These are phyloP conservation scores for Sinopyrophorus schimmeli DNA, from an alignment of 2,888 invertebrate species.

Conservation along the genomic window DNA sequence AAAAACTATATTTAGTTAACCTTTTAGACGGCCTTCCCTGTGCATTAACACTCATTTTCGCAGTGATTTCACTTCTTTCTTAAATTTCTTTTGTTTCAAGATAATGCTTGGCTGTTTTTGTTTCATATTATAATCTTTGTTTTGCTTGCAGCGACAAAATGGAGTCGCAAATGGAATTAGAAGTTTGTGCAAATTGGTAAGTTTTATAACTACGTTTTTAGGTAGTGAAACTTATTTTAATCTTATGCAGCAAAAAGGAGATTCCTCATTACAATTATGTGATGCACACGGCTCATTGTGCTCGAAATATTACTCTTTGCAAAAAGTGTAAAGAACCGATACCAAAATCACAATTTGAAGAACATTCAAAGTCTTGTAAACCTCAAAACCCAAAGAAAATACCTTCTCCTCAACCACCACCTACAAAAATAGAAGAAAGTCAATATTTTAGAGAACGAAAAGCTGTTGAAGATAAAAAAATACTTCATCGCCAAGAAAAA, in stretches of 20 bases:
- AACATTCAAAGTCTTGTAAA: constrained; percentile 58
- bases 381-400: constrained; percentile 55
- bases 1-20: constrained; percentile 29
- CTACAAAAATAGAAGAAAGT: constrained; percentile 43
- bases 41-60: constrained; percentile 22
- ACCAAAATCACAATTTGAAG: constrained; percentile 61
- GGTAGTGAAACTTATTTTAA: constrained; percentile 5
- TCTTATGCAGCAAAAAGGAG: constrained; percentile 64
- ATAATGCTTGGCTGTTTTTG: neutral
- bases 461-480: constrained; percentile 45
- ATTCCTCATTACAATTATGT: constrained; percentile 69
- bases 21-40: constrained; percentile 29
- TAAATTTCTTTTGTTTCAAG: constrained; percentile 11
- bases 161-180: constrained; percentile 47
- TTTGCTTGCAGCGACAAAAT: too few species aligned
- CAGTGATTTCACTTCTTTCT: constrained; percentile 10
- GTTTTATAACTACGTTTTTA: constrained; percentile 43
- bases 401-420: constrained; percentile 37
- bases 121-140: neutral
- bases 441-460: constrained; percentile 44
- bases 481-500: constrained; percentile 27
- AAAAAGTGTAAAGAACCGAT: constrained; percentile 70
- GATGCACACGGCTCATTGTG: constrained; percentile 72
- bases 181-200: constrained; percentile 61
- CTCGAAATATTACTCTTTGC: constrained; percentile 68